Base-by-base conservation (phyloP, 2,888 invertebrate genomes). In the Drosophila parthenogenetica region DNA sequence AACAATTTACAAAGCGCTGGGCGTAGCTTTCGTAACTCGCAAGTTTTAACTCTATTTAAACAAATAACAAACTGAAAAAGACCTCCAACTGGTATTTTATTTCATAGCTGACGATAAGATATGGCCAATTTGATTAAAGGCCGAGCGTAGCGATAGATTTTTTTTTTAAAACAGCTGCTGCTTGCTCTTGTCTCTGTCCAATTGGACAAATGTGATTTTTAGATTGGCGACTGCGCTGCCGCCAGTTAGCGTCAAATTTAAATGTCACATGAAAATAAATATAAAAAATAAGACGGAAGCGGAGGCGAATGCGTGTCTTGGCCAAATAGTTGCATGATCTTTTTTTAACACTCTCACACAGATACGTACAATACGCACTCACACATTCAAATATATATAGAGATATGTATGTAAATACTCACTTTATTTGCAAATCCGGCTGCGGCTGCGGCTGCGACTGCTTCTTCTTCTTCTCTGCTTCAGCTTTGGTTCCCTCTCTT, bases 401-500 rank as follows among this genome's bases (percentile, higher is more conserved):
- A 29, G 29, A 29, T 16, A 68, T 54, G 45, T 35, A 35, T 35
- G 35, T 65, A 79, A 73, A 69, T 85, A 87, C 82, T 83, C 73
- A 79, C 82, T 67, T 75, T 83, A 83, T 84, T 88, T 70, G 83
- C 84, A 82, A 84, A 86, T 86, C 83, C 77, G 80, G 86, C 86
- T 82, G 77, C 66, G 61, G 63, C 42, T 77, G 46, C 73, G 66
- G 17, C 45, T 54, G 10, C n/a, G n/a, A n/a, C 54, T 55, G 35
- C 35, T 55, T 35, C 43, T 42, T 17, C 17, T 17, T 42, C 17
- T 13, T 16, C 35, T 40, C 53, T 59, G 63, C 35, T 77, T 39
- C 69, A 72, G n/a, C 73, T 74, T 62, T 62, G 61, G 58, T 68
- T 79, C 63, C 57, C 76, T 67, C 71, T 66, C 35, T 13, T 35